phyloP scores from a whole-genome alignment of 1,140 invertebrate species.

The Drosophila grimshawi region DNA sequence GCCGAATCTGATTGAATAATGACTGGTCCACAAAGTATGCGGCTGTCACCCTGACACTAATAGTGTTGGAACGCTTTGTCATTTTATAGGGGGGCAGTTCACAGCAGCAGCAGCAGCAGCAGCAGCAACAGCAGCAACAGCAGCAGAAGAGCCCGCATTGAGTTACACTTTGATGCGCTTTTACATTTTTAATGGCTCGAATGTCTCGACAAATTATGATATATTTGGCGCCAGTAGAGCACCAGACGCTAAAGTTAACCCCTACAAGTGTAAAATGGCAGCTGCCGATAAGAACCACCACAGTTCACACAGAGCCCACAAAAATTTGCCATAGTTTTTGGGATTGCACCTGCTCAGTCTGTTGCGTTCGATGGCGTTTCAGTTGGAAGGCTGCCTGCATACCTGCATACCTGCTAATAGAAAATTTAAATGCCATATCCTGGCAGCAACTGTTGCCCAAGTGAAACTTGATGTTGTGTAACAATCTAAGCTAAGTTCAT shows the following conservation, averaged over 20 bases:
- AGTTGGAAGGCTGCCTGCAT: constrained; percentile 3
- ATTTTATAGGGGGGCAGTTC: not conserved
- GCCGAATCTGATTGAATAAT: constrained; percentile 76
- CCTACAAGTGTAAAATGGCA: constrained; percentile 38
- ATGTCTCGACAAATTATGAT: constrained; percentile 70
- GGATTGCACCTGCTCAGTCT: constrained; percentile 17
- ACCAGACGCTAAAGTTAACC: constrained; percentile 2
- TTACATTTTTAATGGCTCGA: constrained; percentile 69
- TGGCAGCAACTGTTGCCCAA: constrained; percentile 63
- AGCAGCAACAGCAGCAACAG: not conserved
- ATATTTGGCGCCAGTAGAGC: constrained; percentile 59
- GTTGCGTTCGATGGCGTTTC: constrained; percentile 1
- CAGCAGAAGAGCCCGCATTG: constrained; percentile 26
- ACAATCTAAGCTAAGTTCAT: constrained; percentile 67
- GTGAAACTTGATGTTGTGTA: constrained; percentile 59
- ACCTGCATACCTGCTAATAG: constrained; percentile 58
- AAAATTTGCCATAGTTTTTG: constrained; percentile 21
- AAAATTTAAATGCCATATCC: constrained; percentile 64
- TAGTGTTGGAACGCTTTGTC: constrained; percentile 49
- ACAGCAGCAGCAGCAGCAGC: not conserved
- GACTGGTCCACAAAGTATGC: constrained; percentile 51
- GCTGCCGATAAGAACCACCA: constrained; percentile 26
- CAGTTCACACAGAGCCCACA: not conserved
- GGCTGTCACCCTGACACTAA: constrained; percentile 49
- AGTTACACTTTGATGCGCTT: constrained; percentile 64